A percentile compares a stretch with the other conserved stretches of the same genome.
Evolutionary conservation across 2,797 vertebrate genomes (phyloP).

Genomic region (Dryobates pubescens): DNA sequence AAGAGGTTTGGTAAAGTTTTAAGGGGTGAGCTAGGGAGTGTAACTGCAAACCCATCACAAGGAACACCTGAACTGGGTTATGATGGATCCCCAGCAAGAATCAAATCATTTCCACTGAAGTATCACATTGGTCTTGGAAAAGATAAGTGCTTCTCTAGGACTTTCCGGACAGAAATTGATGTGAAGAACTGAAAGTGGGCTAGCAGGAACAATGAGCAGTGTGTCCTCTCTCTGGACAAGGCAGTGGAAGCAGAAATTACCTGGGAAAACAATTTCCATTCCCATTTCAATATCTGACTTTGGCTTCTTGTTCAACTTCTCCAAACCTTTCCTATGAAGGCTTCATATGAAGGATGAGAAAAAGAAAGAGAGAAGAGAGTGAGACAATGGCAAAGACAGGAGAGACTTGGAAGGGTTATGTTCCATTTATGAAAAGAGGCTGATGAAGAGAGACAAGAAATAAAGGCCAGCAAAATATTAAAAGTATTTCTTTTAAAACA

Average conservation of each 20-base stretch:
- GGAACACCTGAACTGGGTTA: background rate
- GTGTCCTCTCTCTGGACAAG: background rate
- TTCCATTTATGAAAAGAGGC: fast-evolving
- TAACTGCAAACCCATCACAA: background rate
- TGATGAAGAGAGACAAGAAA: background rate
- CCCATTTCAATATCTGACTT: background rate
- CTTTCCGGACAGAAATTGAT: background rate
- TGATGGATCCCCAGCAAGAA: background rate
- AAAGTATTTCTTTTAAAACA: background rate
- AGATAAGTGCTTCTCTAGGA: background rate
- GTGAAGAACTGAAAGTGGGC: background rate
- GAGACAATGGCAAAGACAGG: background rate
- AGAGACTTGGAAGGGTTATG: background rate
- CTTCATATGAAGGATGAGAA: background rate
- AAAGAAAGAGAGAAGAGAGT: background rate
- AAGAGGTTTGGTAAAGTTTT: background rate
- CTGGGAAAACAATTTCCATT: background rate
- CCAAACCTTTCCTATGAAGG: background rate
- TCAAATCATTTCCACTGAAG: fast-evolving
- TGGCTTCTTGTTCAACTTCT: background rate
- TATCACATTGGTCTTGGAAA: background rate
- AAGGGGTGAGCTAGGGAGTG: background rate
- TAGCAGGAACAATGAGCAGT: background rate
- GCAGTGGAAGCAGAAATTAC: background rate
- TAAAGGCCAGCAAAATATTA: background rate